These are phyloP conservation scores for Neogobius melanostomus DNA, from an alignment of 2,113 vertebrate genomes.

Conservation along the genomic window DNA sequence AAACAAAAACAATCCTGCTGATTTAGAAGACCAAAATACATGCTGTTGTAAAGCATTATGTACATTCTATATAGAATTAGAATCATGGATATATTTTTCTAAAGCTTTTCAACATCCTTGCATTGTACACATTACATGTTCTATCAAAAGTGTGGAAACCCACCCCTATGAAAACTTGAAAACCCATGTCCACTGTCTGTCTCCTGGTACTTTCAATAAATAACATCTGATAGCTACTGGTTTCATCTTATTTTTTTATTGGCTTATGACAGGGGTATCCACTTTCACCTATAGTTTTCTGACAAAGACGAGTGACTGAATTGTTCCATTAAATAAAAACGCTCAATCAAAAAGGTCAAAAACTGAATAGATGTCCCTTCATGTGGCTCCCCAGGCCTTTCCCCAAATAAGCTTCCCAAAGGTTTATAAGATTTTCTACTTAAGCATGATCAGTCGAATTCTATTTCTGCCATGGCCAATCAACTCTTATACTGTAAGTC, in stretches of 20 bases:
- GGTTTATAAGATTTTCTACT: too few relatives aligned
- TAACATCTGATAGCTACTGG: not conserved
- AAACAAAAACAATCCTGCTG: too few relatives aligned
- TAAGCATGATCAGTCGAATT: too few relatives aligned
- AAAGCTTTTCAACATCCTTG: not conserved
- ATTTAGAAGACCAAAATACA: constrained; percentile 14
- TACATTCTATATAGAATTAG: constrained; percentile 4
- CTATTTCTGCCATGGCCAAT: too few relatives aligned
- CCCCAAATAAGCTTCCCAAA: too few relatives aligned
- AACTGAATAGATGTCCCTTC: too few relatives aligned
- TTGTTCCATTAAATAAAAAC: too few relatives aligned
- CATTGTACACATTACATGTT: not conserved
- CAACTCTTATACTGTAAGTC: too few relatives aligned
- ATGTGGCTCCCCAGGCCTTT: too few relatives aligned
- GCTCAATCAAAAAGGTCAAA: too few relatives aligned
- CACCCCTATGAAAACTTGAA: not conserved
- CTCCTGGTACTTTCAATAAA: not conserved
- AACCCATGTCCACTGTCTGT: not conserved
- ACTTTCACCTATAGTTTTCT: too few relatives aligned
- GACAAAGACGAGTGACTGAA: too few relatives aligned
- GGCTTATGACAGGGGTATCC: not conserved
- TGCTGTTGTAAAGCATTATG: constrained; percentile 22
- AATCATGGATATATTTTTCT: constrained; percentile 2
- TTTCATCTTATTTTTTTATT: not conserved
- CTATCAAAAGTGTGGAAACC: not conserved